A percentile compares a stretch with the other conserved stretches of the same genome.
Evolutionary conservation across 1,140 invertebrate species (phyloP).

Genomic region (Elymnias hypermnestra): DNA sequence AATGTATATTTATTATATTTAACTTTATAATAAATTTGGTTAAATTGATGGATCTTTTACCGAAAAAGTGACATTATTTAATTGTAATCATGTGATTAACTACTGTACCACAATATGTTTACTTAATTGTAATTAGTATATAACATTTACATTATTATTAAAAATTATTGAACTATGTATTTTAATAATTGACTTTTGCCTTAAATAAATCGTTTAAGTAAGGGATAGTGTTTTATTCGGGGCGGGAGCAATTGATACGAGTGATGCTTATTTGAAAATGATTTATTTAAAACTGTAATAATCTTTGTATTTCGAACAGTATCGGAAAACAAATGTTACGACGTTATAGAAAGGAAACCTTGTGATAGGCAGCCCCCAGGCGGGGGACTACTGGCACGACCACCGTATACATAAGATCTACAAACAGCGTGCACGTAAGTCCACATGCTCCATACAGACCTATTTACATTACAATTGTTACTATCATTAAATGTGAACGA

Average conservation of each 20-base stretch:
- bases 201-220: neutral
- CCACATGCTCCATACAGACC: constrained; percentile 37
- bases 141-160: too few species aligned
- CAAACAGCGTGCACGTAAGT: constrained; percentile 11
- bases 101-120: too few species aligned
- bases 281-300: constrained; percentile 64
- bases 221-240: neutral
- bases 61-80: too few species aligned
- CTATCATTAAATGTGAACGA: constrained; percentile 42
- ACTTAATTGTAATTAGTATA: neutral
- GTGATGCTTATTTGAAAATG: constrained; percentile 43
- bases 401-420: constrained; percentile 10
- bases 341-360: constrained; percentile 34
- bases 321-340: constrained; percentile 41
- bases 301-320: constrained; percentile 48
- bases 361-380: constrained; percentile 25
- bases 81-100: neutral
- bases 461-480: constrained; percentile 28
- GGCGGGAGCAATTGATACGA: constrained; percentile 33
- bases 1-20: too few species aligned
- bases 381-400: constrained; percentile 9
- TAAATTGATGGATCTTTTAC: neutral
- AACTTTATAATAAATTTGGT: too few species aligned
- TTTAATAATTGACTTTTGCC: neutral
- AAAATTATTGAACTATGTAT: too few species aligned